Evolutionary conservation across 2,113 vertebrate genomes (phyloP), one percentile per base, ranked within the genome.

Genomic region (Antigone vipio): DNA sequence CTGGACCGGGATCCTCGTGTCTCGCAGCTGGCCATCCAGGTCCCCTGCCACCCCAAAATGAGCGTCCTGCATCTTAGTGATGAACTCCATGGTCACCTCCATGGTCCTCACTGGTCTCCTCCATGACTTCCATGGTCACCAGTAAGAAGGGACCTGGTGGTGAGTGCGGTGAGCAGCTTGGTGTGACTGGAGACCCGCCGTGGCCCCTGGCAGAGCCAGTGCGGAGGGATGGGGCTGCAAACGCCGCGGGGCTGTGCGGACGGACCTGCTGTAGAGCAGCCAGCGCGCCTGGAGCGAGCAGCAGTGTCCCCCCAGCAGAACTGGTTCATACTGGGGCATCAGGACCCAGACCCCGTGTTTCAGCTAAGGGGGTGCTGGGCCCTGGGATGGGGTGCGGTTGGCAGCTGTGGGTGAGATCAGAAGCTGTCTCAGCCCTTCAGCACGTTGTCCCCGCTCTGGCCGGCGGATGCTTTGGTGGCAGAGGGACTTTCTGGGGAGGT

Each of bases 371-470:
- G 7, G 2, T 59, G 60, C 80, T 94, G 4, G 3, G 15, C 75
- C 27, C 53, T 63, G 44, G 44, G 26, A 10, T 45, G 14, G 30
- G 21, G 7, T 85, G 73, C n/a, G 4, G 45, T 5, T 71, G 42
- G 49, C 22, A 67, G 47, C 38, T 45, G 38, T 38, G 69, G 12
- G n/a, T 29, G 56, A 44, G 26, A 16, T n/a, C 59, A 76, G 12
- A 49, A 2, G 49, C 67, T 67, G 18, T 66, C 66, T 88, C 44
- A 49, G 38, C 29, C 50, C 32, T 11, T 60, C 12, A n/a, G 15
- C 50, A 17, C 0, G 0, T 66, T 29, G 24, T 85, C 44, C 38
- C 35, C 0, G 0, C 68, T 77, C 34, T 3, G 2, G 27, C 21
- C 62, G 63, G 20, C 3, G 2, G 35, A 2, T 59, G 18, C 19